phyloP scores from a whole-genome alignment of 2,113 vertebrate genomes.

The Cinclus cinclus region DNA sequence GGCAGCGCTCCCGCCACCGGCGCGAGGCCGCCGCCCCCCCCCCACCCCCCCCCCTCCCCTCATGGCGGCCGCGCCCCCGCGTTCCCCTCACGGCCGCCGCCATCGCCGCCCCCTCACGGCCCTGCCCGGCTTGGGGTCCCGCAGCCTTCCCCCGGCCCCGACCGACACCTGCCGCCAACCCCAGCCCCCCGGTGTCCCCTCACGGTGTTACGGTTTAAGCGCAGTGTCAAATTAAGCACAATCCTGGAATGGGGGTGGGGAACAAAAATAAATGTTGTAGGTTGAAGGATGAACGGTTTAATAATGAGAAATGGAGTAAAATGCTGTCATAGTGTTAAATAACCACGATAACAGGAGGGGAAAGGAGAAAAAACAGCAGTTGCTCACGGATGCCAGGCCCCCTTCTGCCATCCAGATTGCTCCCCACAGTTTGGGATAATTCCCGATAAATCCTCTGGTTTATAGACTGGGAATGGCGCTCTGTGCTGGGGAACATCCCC shows the following conservation, averaged over 20 bases:
- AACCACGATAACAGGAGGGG: fast-evolving
- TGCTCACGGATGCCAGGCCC: fast-evolving
- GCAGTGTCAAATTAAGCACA: fast-evolving
- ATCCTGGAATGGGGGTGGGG: not conserved
- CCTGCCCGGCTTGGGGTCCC: not conserved
- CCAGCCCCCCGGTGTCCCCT: not conserved
- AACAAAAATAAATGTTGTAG: not conserved
- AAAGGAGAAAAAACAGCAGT: fast-evolving
- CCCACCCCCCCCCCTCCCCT: too few relatives aligned
- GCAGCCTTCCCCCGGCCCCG: fast-evolving
- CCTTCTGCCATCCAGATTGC: fast-evolving
- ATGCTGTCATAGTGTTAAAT: fast-evolving
- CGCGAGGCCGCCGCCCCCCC: too few relatives aligned
- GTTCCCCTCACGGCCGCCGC: not conserved
- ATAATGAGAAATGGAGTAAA: too few relatives aligned
- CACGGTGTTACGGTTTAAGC: not conserved
- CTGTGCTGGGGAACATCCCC: fast-evolving
- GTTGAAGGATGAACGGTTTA: fast-evolving
- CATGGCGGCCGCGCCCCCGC: not conserved
- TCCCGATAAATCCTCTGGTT: not conserved
- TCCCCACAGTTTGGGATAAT: fast-evolving
- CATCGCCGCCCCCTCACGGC: not conserved
- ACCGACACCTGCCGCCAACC: not conserved
- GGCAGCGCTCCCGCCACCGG: not conserved
- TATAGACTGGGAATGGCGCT: fast-evolving